Conservation (phyloP, 2,113 vertebrate species). For the Nibea coibor region DNA sequence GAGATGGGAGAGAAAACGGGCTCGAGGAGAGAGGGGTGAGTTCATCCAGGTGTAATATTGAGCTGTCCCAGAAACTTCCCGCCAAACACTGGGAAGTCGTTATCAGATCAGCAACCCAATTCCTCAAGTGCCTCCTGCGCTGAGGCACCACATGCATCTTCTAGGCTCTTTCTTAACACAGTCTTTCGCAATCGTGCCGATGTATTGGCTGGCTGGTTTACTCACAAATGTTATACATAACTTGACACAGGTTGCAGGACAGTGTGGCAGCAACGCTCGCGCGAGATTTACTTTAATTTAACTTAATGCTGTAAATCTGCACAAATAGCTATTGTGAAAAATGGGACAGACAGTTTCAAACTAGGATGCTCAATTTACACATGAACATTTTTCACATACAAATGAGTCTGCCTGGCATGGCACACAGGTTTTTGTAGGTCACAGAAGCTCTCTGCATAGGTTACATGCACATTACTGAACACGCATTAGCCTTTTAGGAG, state of each 20-base stretch:
- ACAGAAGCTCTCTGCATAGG: not conserved
- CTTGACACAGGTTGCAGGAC: slow-evolving; percentile 34
- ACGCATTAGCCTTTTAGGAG: slow-evolving; percentile 12
- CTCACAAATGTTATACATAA: slow-evolving; percentile 54
- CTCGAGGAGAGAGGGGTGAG: slow-evolving; percentile 28
- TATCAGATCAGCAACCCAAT: slow-evolving; percentile 81
- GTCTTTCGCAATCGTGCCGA: slow-evolving; percentile 55
- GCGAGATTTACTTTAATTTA: slow-evolving; percentile 43
- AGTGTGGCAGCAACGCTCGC: slow-evolving; percentile 5
- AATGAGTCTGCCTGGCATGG: not conserved
- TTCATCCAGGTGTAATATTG: slow-evolving; percentile 78
- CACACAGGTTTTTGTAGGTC: not conserved
- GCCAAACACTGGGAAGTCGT: slow-evolving; percentile 69
- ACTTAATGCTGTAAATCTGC: slow-evolving; percentile 18
- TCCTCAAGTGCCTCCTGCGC: slow-evolving; percentile 76
- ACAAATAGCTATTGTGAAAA: slow-evolving; percentile 23
- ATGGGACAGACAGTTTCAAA: not conserved
- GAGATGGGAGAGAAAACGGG: slow-evolving; percentile 13
- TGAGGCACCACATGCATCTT: slow-evolving; percentile 75
- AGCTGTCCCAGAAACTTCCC: slow-evolving; percentile 77
- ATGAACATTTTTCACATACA: not conserved
- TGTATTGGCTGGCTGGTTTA: slow-evolving; percentile 63
- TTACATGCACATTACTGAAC: not conserved
- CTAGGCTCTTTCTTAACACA: slow-evolving; percentile 34
- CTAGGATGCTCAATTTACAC: not conserved